These are phyloP conservation scores for Dicentrarchus labrax DNA, from an alignment of 2,113 vertebrate species.

Conservation along the genomic window DNA sequence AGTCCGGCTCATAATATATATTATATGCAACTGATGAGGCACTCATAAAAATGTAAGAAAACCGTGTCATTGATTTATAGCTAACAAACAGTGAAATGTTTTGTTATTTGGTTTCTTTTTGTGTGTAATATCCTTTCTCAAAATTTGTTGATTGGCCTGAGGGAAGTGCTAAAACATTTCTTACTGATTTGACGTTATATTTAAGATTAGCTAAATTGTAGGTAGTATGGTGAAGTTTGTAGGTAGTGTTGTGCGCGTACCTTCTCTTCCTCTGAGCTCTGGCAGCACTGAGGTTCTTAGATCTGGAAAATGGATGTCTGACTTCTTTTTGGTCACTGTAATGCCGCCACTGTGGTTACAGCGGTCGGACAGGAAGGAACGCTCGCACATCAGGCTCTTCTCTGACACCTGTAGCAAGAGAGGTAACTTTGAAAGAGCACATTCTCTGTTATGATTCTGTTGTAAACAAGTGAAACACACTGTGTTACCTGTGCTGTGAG, in stretches of 20 bases:
- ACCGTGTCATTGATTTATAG: no score
- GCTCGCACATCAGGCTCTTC: constrained; percentile 20
- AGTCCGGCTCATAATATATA: no score
- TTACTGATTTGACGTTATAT: neutral
- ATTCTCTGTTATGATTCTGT: neutral
- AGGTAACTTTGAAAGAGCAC: neutral
- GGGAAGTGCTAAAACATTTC: no score
- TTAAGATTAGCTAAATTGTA: neutral
- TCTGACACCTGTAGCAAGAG: constrained; percentile 36
- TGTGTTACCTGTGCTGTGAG: constrained; percentile 75
- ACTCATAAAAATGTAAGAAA: no score
- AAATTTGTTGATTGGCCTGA: no score
- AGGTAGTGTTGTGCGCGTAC: constrained; percentile 8
- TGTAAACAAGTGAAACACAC: neutral
- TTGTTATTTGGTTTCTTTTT: no score
- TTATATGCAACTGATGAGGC: no score
- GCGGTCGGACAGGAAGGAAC: constrained; percentile 30
- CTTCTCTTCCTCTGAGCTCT: constrained; percentile 51
- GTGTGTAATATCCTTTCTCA: no score
- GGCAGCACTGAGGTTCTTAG: constrained; percentile 37
- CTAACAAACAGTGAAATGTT: no score
- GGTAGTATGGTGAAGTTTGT: neutral
- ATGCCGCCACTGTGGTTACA: neutral
- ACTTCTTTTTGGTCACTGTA: constrained; percentile 34
- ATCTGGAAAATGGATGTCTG: constrained; percentile 61